phyloP scores from a whole-genome alignment of 2,888 invertebrate genomes.

The Furcula furcula region DNA sequence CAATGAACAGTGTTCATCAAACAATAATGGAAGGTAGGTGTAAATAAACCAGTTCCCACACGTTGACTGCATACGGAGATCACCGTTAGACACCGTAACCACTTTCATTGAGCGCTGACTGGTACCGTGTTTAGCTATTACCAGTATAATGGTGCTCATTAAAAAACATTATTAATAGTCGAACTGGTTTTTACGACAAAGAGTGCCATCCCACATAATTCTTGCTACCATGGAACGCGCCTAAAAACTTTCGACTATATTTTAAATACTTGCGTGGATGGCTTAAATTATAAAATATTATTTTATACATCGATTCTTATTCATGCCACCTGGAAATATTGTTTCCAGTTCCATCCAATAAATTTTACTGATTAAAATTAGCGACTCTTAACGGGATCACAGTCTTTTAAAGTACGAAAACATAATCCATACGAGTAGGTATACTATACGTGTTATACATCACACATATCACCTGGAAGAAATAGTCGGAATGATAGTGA shows the following conservation, averaged over 20 bases:
- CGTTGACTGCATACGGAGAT: conserved; percentile 13
- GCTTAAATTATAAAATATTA: neutral
- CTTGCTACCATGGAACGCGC: conserved; percentile 9
- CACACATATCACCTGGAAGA: too few species aligned
- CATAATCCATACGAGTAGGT: too few species aligned
- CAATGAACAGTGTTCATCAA: too few species aligned
- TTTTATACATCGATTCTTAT: neutral
- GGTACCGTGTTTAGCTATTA: conserved; percentile 17
- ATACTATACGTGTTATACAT: too few species aligned
- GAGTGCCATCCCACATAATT: conserved; percentile 20
- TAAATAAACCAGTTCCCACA: conserved; percentile 1
- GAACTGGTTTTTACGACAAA: conserved; percentile 27
- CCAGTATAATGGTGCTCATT: conserved; percentile 9
- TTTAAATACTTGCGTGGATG: too few species aligned
- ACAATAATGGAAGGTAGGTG: conserved; percentile 1
- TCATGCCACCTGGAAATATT: too few species aligned
- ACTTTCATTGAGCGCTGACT: conserved; percentile 40
- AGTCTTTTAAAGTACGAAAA: too few species aligned
- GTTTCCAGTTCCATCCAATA: too few species aligned
- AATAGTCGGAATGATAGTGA: too few species aligned
- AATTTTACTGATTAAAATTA: too few species aligned
- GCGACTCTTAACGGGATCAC: too few species aligned
- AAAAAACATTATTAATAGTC: conserved; percentile 6
- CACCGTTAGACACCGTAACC: conserved; percentile 37
- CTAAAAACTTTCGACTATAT: conserved; percentile 13